These are phyloP conservation scores for Spialia ferax DNA, from an alignment of 2,888 invertebrate species.

Conservation along the genomic window DNA sequence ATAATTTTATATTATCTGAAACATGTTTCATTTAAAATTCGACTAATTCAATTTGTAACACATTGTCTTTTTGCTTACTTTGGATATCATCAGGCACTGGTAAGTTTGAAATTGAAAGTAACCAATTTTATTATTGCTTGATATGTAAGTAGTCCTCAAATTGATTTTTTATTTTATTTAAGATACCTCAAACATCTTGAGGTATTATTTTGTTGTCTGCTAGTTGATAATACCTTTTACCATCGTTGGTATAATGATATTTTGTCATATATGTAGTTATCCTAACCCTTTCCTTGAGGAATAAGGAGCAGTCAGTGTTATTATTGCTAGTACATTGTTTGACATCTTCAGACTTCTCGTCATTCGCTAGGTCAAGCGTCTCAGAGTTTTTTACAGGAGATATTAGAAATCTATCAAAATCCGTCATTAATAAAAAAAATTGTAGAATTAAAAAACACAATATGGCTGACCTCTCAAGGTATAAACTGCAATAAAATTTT, in stretches of 20 bases:
- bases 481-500: no score
- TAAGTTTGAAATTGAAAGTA: conserved; percentile 61
- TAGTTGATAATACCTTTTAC: not conserved
- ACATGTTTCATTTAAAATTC: not conserved
- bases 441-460: no score
- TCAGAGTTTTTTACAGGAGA: no score
- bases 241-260: not conserved
- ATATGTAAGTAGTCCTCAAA: no score
- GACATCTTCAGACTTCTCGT: not conserved
- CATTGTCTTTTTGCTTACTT: conserved; percentile 56
- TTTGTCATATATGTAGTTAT: no score
- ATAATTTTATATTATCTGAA: no score
- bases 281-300: not conserved
- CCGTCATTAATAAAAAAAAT: no score
- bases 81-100: conserved; percentile 78
- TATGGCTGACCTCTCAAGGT: no score
- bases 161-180: no score
- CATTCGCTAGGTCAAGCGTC: not conserved
- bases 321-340: conserved; percentile 14
- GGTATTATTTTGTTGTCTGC: not conserved
- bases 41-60: conserved; percentile 8
- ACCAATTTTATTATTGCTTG: no score
- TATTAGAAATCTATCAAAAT: no score
- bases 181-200: not conserved
- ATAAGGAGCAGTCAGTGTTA: conserved; percentile 19